phyloP scores from a whole-genome alignment of 2,888 invertebrate species.

The Marasmarcha lunaedactyla region DNA sequence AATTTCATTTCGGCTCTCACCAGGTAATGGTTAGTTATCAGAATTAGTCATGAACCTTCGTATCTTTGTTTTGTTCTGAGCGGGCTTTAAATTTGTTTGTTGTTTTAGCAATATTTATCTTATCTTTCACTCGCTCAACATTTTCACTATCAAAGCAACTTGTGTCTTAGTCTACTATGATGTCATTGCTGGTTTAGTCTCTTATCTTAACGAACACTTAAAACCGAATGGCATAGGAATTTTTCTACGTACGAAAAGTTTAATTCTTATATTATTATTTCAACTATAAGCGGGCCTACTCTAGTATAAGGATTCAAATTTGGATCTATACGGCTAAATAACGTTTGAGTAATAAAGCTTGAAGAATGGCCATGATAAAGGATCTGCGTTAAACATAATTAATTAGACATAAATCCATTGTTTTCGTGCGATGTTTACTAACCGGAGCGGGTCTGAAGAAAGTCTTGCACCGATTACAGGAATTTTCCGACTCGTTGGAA shows the following conservation, averaged over 20 bases:
- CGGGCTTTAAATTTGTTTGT: slow-evolving; percentile 12
- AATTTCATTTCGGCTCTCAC: slow-evolving; percentile 5
- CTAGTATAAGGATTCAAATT: no score
- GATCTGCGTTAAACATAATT: no score
- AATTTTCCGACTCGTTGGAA: slow-evolving; percentile 66
- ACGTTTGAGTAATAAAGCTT: no score
- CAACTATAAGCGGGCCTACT: no score
- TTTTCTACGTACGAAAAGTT: no score
- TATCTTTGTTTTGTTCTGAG: slow-evolving; percentile 7
- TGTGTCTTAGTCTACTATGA: slow-evolving; percentile 38
- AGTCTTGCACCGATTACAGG: slow-evolving; percentile 56
- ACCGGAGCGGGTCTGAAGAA: slow-evolving; percentile 34
- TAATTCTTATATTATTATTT: no score
- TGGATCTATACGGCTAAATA: no score
- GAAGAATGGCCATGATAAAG: no score
- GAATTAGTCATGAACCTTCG: slow-evolving; percentile 21
- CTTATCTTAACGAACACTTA: no score
- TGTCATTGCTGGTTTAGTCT: slow-evolving; percentile 51
- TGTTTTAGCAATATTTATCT: slow-evolving; percentile 38
- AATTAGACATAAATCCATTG: neutral
- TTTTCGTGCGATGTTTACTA: neutral
- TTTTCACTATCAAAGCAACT: slow-evolving; percentile 54
- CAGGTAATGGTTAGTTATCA: slow-evolving; percentile 21
- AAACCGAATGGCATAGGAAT: no score
- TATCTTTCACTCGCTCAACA: slow-evolving; percentile 47